These are phyloP conservation scores for Luperina nickerlii DNA, from an alignment of 2,888 invertebrate species.

Conservation along the genomic window DNA sequence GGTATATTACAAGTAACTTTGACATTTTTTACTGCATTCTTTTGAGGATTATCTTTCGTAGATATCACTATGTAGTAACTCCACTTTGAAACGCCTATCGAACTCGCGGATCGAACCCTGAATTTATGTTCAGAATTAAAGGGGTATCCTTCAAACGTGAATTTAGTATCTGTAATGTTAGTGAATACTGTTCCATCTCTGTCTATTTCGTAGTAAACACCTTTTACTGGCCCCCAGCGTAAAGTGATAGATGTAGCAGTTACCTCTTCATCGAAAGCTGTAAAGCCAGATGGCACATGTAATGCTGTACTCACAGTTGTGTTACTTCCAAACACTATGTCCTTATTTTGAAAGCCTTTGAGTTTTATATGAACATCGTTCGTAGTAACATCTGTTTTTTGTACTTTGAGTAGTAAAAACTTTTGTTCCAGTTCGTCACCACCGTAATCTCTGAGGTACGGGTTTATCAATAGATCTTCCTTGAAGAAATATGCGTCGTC, in stretches of 20 bases:
- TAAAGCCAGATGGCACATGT: conserved; percentile 71
- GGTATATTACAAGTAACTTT: conserved; percentile 75
- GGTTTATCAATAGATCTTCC: conserved; percentile 77
- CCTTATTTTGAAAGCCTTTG: conserved; percentile 73
- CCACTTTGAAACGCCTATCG: conserved; percentile 80
- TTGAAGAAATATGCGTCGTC: conserved; percentile 79
- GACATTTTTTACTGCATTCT: conserved; percentile 73
- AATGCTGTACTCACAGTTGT: conserved; percentile 63
- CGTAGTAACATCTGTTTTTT: conserved; percentile 75
- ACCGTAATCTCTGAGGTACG: conserved; percentile 73
- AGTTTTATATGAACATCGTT: conserved; percentile 81
- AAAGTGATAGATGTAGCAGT: conserved; percentile 75
- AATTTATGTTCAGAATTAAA: conserved; percentile 76
- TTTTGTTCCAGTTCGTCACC: conserved; percentile 71
- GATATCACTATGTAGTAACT: conserved; percentile 74
- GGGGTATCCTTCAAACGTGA: conserved; percentile 76
- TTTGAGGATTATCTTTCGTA: conserved; percentile 74
- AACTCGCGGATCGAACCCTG: conserved; percentile 77
- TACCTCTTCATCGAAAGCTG: conserved; percentile 67
- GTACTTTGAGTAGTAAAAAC: conserved; percentile 81
- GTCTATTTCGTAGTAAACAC: conserved; percentile 82
- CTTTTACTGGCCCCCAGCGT: conserved; percentile 73
- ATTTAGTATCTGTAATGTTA: conserved; percentile 73
- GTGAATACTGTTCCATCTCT: conserved; percentile 80
- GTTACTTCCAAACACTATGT: conserved; percentile 72